These are phyloP conservation scores for Hydraecia micacea DNA, from an alignment of 2,888 invertebrate genomes.

Conservation along the genomic window DNA sequence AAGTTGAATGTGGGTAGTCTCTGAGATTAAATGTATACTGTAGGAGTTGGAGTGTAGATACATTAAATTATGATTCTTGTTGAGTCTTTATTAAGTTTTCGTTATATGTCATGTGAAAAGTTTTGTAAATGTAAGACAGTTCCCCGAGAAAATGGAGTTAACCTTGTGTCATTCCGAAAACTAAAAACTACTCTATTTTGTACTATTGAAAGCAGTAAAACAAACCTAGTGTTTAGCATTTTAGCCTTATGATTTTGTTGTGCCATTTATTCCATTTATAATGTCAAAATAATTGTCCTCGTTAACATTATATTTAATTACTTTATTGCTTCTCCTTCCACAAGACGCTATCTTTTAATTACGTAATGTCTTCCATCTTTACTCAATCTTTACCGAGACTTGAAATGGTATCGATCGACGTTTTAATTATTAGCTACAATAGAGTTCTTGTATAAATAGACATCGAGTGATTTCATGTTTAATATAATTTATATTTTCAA, in stretches of 20 bases:
- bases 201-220: conserved; percentile 65
- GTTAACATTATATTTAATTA: conserved; percentile 55
- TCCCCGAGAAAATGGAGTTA: conserved; percentile 71
- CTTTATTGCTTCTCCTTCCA: conserved; percentile 64
- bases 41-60: conserved; percentile 80
- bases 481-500: conserved; percentile 69
- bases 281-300: conserved; percentile 54
- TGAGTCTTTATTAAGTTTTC: conserved; percentile 78
- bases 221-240: conserved; percentile 67
- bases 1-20: conserved; percentile 83
- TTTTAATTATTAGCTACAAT: conserved; percentile 71
- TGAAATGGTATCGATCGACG: conserved; percentile 69
- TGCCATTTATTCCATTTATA: conserved; percentile 69
- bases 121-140: conserved; percentile 74
- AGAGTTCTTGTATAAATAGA: conserved; percentile 70
- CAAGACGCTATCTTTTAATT: conserved; percentile 69
- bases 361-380: conserved; percentile 82
- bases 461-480: conserved; percentile 69
- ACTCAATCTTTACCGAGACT: conserved; percentile 69
- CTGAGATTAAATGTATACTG: conserved; percentile 85
- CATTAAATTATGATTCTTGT: conserved; percentile 77
- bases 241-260: conserved; percentile 68
- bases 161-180: conserved; percentile 78
- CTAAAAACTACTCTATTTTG: conserved; percentile 70
- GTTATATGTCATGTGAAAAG: conserved; percentile 74